Evolutionary conservation across 1,140 invertebrate species (phyloP).

Genomic region (Cotesia glomerata): DNA sequence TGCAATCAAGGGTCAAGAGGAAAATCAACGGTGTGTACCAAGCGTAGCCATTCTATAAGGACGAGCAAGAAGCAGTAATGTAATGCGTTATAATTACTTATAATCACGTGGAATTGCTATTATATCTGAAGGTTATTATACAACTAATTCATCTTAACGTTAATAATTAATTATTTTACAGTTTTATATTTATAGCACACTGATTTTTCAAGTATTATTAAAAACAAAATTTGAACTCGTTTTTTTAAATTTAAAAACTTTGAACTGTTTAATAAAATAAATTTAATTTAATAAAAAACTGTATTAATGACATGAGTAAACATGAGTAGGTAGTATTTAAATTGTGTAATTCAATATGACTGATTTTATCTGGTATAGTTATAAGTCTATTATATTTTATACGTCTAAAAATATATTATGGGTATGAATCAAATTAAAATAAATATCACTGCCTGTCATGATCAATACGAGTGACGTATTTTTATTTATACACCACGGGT

Average conservation of each 20-base stretch:
- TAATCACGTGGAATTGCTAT: conserved; percentile 40
- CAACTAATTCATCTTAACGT: background rate
- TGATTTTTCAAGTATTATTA: background rate
- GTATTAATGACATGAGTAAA: too few relatives aligned
- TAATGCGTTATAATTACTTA: conserved; percentile 43
- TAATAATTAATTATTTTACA: background rate
- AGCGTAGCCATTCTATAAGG: conserved; percentile 38
- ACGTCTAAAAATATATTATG: too few relatives aligned
- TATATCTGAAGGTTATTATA: conserved; percentile 14
- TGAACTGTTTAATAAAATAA: too few relatives aligned
- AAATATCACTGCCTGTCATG: background rate
- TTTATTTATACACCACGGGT: background rate
- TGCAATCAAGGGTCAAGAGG: conserved; percentile 16
- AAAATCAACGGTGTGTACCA: conserved; percentile 41
- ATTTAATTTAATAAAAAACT: too few relatives aligned
- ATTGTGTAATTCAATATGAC: too few relatives aligned
- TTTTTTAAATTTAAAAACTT: background rate
- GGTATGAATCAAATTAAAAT: background rate
- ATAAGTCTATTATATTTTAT: too few relatives aligned
- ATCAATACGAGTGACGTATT: too few relatives aligned
- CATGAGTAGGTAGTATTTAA: too few relatives aligned
- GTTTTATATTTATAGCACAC: background rate
- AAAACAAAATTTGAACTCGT: too few relatives aligned
- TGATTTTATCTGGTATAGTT: too few relatives aligned
- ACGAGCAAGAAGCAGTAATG: conserved; percentile 36